These are phyloP conservation scores for Lissonota sp. DNA, from an alignment of 2,888 invertebrate genomes.

Conservation along the genomic window DNA sequence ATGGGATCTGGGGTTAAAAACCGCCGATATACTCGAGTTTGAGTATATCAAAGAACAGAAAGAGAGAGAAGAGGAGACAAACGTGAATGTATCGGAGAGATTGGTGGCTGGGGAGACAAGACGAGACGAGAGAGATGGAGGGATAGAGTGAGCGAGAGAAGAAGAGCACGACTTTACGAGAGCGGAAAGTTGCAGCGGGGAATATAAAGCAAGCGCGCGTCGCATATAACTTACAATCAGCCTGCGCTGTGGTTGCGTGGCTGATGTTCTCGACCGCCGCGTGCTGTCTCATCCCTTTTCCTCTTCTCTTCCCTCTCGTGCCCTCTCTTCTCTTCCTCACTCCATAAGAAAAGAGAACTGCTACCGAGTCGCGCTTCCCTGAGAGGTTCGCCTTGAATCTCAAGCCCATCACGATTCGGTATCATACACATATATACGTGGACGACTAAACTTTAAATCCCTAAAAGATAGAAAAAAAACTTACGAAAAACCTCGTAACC, in stretches of 20 bases:
- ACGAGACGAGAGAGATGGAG: constrained; percentile 44
- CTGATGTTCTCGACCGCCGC: constrained; percentile 70
- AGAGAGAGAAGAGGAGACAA: constrained; percentile 71
- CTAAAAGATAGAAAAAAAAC: constrained; percentile 11
- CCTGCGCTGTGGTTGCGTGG: constrained; percentile 72
- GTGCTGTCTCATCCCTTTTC: constrained; percentile 55
- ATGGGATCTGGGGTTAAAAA: too few species aligned
- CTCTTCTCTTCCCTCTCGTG: constrained; percentile 34
- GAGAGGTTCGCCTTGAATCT: constrained; percentile 73
- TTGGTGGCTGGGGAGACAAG: constrained; percentile 55
- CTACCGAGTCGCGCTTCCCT: constrained; percentile 64
- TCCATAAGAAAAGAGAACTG: constrained; percentile 65
- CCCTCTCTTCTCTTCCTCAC: constrained; percentile 61
- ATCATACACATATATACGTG: constrained; percentile 31
- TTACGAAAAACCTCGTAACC: constrained; percentile 28
- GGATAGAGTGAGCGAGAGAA: constrained; percentile 67
- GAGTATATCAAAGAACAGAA: constrained; percentile 39
- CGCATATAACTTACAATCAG: constrained; percentile 84
- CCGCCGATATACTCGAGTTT: constrained; percentile 66
- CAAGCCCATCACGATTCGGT: constrained; percentile 68
- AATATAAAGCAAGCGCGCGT: constrained; percentile 83
- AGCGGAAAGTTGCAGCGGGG: constrained; percentile 82
- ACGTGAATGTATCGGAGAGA: constrained; percentile 69
- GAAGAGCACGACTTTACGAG: constrained; percentile 81
- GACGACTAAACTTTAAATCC: constrained; percentile 27